phyloP scores from a whole-genome alignment of 2,113 vertebrate species.

The Megatriorchis doriae region DNA sequence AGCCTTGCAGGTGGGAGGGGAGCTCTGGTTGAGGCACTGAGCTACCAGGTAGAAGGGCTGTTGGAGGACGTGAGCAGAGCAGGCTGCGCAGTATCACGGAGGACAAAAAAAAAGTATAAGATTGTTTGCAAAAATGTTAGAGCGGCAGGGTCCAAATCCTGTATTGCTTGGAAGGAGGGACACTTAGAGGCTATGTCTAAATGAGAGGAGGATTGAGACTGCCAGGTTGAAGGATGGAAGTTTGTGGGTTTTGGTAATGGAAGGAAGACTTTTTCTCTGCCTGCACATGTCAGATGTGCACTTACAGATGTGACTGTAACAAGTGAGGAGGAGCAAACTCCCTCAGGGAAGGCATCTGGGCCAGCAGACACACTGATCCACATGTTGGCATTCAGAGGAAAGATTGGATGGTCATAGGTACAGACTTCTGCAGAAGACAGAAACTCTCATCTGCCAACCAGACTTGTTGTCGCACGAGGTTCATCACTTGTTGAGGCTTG shows the following conservation, averaged over 20 bases:
- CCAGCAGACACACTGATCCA: neutral
- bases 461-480: neutral
- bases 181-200: neutral
- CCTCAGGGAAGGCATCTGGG: neutral
- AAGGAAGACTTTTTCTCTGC: neutral
- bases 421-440: neutral
- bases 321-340: neutral
- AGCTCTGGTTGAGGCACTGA: neutral
- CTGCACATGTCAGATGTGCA: neutral
- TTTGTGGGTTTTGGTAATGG: neutral
- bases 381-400: neutral
- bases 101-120: neutral
- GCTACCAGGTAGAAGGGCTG: neutral
- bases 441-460: neutral
- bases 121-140: neutral
- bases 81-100: neutral
- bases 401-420: neutral
- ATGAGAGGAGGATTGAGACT: neutral
- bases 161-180: neutral
- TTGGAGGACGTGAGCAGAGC: neutral
- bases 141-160: neutral
- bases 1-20: neutral
- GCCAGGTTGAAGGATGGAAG: neutral
- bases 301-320: neutral
- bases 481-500: neutral